A percentile compares a stretch with the other conserved stretches of the same genome.
Evolutionary conservation across 2,113 vertebrate species (phyloP).

Genomic region (Alouatta palliata): DNA sequence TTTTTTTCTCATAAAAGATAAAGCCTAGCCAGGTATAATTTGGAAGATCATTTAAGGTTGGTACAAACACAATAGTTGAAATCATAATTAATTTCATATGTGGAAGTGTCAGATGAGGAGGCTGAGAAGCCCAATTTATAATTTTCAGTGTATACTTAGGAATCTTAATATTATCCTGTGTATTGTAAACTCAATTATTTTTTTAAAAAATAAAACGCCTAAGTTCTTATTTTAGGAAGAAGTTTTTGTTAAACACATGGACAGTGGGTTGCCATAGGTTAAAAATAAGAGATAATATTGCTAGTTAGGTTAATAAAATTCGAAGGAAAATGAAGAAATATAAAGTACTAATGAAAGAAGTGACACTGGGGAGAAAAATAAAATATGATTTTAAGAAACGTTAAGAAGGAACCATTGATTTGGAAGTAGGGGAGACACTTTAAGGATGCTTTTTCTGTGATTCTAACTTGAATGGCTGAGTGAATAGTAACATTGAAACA

Average conservation of each 20-base stretch:
- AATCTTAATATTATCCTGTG: background rate
- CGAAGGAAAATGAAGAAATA: background rate
- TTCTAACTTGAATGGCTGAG: background rate
- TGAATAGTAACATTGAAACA: background rate
- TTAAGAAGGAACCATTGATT: background rate
- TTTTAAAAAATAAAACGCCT: background rate
- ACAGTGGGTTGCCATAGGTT: background rate
- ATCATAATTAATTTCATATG: background rate
- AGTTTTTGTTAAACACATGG: background rate
- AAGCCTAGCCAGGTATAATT: background rate
- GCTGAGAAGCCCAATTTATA: background rate
- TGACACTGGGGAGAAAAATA: background rate
- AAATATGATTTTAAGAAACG: background rate
- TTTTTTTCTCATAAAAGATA: background rate
- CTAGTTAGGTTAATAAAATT: background rate
- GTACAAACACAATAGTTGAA: background rate
- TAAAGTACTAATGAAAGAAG: background rate
- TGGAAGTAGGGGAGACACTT: background rate
- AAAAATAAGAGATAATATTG: background rate
- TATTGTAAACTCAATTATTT: background rate
- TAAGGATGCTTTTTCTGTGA: background rate
- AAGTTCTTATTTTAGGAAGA: background rate
- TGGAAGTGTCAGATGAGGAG: background rate
- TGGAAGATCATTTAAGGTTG: background rate
- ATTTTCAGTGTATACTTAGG: background rate